Evolutionary conservation across 2,113 vertebrate genomes (phyloP).

Genomic region (Phaethon lepturus): DNA sequence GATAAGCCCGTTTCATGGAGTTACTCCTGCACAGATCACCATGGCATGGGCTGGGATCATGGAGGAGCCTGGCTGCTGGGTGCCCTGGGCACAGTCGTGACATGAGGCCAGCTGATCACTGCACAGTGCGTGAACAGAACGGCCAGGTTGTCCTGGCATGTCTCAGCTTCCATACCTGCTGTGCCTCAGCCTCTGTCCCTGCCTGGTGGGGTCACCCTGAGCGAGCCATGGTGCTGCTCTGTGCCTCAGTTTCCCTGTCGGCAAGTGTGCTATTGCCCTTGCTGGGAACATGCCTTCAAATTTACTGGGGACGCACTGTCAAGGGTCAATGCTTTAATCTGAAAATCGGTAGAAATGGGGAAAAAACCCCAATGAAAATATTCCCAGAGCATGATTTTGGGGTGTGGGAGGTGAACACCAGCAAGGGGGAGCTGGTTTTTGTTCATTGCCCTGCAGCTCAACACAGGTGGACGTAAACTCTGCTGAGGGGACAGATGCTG

Average conservation of each 20-base stretch:
- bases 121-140: not conserved
- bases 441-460: not conserved
- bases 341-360: not conserved
- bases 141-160: accelerated
- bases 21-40: not conserved
- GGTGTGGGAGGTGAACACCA: not conserved
- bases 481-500: not conserved
- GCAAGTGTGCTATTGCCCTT: not conserved
- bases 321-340: not conserved
- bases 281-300: not conserved
- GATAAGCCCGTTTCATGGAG: not conserved
- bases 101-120: not conserved
- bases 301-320: not conserved
- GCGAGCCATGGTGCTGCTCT: accelerated
- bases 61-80: not conserved
- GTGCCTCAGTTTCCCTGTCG: not conserved
- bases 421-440: not conserved
- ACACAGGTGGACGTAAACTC: accelerated
- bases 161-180: not conserved
- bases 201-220: not conserved
- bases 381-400: not conserved
- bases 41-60: not conserved
- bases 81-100: not conserved
- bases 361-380: not conserved
- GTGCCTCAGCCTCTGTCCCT: not conserved